phyloP scores from a whole-genome alignment of 2,113 vertebrate species.

The Pangasianodon gigas region DNA sequence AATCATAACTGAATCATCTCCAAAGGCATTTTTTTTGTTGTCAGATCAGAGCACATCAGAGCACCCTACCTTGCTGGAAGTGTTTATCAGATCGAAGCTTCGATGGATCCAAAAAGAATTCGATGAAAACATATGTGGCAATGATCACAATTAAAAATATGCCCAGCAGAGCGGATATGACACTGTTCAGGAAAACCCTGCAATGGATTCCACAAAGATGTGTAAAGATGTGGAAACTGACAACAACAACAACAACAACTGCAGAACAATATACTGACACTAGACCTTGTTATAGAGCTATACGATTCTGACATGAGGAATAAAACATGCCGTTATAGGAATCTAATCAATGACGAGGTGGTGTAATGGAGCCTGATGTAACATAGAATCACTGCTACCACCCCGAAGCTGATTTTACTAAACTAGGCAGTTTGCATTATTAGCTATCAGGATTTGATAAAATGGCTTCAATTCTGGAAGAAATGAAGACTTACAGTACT shows the following conservation, averaged over 20 bases:
- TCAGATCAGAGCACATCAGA: neutral
- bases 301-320: neutral
- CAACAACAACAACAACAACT: neutral
- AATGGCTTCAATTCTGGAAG: neutral
- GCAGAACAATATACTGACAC: neutral
- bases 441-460: neutral
- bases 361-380: neutral
- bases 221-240: neutral
- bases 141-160: constrained; percentile 81
- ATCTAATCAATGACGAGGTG: neutral
- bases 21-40: too few species aligned
- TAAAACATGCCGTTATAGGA: neutral
- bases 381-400: neutral
- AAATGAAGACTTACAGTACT: neutral
- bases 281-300: neutral
- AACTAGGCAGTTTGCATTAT: neutral
- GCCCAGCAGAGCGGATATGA: constrained; percentile 87
- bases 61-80: constrained; percentile 79
- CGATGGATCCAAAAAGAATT: constrained; percentile 86
- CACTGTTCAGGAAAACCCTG: constrained; percentile 87
- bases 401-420: neutral
- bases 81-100: constrained; percentile 82
- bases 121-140: constrained; percentile 85
- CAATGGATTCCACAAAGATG: neutral
- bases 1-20: neutral